Evolutionary conservation across 2,113 vertebrate genomes (phyloP).

Genomic region (Mesembrinibis cayennensis): DNA sequence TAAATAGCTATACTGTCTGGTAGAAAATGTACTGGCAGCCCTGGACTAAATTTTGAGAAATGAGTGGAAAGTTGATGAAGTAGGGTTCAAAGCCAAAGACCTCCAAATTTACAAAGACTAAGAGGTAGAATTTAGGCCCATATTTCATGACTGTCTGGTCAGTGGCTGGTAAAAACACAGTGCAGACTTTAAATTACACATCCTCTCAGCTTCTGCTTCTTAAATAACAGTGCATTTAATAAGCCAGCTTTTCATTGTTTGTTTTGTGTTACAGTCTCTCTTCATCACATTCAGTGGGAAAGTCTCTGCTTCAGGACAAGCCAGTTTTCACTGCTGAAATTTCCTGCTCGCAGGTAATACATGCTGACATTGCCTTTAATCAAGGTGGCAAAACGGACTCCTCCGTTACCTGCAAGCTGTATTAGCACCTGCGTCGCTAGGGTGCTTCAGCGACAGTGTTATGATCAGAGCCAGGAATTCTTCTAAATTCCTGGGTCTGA

Average conservation of each 20-base stretch:
- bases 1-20: background rate
- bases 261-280: background rate
- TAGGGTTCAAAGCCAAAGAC: background rate
- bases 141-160: background rate
- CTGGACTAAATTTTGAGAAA: background rate
- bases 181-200: background rate
- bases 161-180: background rate
- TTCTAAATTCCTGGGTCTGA: background rate
- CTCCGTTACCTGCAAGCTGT: background rate
- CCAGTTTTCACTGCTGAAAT: background rate
- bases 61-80: background rate
- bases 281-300: background rate
- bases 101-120: background rate
- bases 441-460: background rate
- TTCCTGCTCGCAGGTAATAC: background rate
- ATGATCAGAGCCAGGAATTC: background rate
- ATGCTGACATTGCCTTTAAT: background rate
- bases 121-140: background rate
- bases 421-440: background rate
- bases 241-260: background rate
- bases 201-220: background rate
- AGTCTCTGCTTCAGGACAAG: background rate
- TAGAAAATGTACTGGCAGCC: background rate
- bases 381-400: background rate
- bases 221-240: background rate